These are phyloP conservation scores for Caenorhabditis elegans DNA, from an alignment of 1,140 invertebrate genomes.

Conservation along the genomic window DNA sequence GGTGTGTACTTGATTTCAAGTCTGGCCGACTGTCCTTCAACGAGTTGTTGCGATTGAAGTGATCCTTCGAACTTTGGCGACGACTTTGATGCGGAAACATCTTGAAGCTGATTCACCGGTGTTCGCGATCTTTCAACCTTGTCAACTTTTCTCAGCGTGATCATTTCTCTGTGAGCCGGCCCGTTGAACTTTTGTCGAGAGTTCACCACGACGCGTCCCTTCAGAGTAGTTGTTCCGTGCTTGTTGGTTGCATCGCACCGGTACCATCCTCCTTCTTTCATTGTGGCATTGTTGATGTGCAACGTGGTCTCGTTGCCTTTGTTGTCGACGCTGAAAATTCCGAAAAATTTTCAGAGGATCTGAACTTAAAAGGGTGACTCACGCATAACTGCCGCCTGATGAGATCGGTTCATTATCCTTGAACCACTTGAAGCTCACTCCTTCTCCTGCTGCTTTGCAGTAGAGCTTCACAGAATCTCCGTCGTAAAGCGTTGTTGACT, in stretches of 20 bases:
- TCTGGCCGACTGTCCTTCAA: slow-evolving; percentile 79
- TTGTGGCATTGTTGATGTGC: slow-evolving; percentile 45
- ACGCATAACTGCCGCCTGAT: slow-evolving; percentile 29
- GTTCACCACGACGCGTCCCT: slow-evolving; percentile 56
- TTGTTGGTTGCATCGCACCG: slow-evolving; percentile 53
- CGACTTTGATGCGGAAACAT: slow-evolving; percentile 79
- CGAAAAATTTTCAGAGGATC: background rate
- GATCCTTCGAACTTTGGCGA: slow-evolving; percentile 83
- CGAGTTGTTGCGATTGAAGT: slow-evolving; percentile 70
- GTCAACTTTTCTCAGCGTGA: slow-evolving; percentile 58
- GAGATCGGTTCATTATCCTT: slow-evolving; percentile 43
- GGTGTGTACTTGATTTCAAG: slow-evolving; percentile 93
- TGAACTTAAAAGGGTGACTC: background rate
- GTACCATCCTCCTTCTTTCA: slow-evolving; percentile 55
- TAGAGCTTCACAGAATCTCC: slow-evolving; percentile 54
- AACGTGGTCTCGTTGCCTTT: slow-evolving; percentile 49
- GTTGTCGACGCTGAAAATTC: slow-evolving; percentile 43
- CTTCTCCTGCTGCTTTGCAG: slow-evolving; percentile 53
- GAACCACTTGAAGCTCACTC: slow-evolving; percentile 46
- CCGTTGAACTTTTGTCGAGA: slow-evolving; percentile 45
- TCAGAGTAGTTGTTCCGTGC: slow-evolving; percentile 51
- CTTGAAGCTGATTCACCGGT: slow-evolving; percentile 39
- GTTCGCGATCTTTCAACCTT: slow-evolving; percentile 41
- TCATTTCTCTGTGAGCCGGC: slow-evolving; percentile 52
- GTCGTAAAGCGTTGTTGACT: slow-evolving; percentile 52